Percentiles rank a stretch among this genome's conserved stretches.
phyloP scores from a whole-genome alignment of 2,888 invertebrate genomes.

The Orgyia antiqua region DNA sequence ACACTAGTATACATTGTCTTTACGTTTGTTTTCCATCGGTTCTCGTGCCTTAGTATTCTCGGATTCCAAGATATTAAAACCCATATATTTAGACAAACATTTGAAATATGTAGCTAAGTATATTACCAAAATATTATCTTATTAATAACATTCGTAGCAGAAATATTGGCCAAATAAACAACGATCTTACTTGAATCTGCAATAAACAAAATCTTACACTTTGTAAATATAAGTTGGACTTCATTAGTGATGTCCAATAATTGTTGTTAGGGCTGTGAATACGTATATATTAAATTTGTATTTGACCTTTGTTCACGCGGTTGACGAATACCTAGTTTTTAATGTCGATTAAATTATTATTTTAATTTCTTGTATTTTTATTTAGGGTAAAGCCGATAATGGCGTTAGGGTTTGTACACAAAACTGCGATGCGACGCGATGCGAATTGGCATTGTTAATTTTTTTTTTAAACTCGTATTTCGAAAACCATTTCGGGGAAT shows the following conservation, averaged over 20 bases:
- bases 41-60: no score
- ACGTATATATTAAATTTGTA: constrained; percentile 44
- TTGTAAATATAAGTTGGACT: constrained; percentile 41
- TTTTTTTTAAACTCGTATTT: no score
- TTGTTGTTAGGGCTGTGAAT: constrained; percentile 69
- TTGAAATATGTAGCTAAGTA: constrained; percentile 20
- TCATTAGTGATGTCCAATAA: constrained; percentile 30
- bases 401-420: no score
- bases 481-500: no score
- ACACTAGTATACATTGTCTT: no score
- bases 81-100: constrained; percentile 26
- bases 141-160: no score
- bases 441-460: no score
- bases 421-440: no score
- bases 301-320: constrained; percentile 31
- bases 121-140: constrained; percentile 14
- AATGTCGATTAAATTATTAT: constrained; percentile 54
- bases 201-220: constrained; percentile 15
- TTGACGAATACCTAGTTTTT: constrained; percentile 36
- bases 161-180: no score
- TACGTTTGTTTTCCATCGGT: no score
- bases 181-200: no score
- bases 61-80: constrained; percentile 18
- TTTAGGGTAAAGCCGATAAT: no score
- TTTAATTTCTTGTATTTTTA: constrained; percentile 28